Conservation (phyloP, 1,140 invertebrate species). For the Drosophila orena region DNA sequence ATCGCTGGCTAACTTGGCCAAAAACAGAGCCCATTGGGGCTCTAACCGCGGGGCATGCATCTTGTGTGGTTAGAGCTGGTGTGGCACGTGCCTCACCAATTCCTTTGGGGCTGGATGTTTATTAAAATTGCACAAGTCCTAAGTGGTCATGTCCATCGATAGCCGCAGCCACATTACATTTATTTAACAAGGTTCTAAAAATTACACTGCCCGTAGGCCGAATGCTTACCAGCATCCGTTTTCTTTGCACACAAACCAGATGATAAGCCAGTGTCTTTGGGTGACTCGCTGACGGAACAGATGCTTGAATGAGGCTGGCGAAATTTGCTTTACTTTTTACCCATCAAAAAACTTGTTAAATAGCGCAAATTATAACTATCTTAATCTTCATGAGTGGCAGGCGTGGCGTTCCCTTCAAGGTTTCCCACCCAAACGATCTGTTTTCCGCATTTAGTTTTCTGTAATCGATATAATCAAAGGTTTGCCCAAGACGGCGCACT, state of each 20-base stretch:
- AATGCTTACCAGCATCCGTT: neutral
- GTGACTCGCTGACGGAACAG: neutral
- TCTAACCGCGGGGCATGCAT: conserved; percentile 12
- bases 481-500: conserved; percentile 13
- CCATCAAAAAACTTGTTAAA: neutral
- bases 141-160: conserved; percentile 73
- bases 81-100: conserved; percentile 33
- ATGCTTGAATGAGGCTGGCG: too few relatives aligned
- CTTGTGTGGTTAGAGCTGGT: conserved; percentile 16
- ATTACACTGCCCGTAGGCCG: conserved; percentile 23
- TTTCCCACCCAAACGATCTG: conserved; percentile 9
- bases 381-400: too few relatives aligned
- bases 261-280: neutral
- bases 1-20: conserved; percentile 49
- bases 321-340: too few relatives aligned
- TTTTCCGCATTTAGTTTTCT: conserved; percentile 33
- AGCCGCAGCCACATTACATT: conserved; percentile 42
- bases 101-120: conserved; percentile 34
- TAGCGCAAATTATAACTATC: neutral
- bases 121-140: conserved; percentile 75
- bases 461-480: conserved; percentile 43
- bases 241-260: conserved; percentile 6
- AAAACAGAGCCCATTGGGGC: conserved; percentile 11
- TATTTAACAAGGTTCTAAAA: conserved; percentile 35
- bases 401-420: neutral